Evolutionary conservation across 2,113 vertebrate genomes (phyloP).

Genomic region (Cyphomyrus discorhynchus): DNA sequence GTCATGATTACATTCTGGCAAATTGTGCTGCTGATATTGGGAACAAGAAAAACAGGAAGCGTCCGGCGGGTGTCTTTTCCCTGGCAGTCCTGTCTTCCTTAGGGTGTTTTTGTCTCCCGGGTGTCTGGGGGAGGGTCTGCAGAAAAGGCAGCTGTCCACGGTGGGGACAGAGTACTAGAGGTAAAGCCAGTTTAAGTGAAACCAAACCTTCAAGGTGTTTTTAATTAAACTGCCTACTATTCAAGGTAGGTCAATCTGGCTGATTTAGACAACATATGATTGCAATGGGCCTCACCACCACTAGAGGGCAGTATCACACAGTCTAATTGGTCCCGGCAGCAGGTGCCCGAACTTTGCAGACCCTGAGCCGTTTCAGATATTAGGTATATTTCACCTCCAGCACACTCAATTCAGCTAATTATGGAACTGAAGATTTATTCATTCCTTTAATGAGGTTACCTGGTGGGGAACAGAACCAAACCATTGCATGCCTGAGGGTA

Average conservation of each 20-base stretch:
- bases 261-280: background rate
- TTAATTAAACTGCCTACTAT: background rate
- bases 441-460: background rate
- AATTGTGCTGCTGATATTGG: background rate
- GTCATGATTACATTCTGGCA: background rate
- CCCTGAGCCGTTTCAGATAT: background rate
- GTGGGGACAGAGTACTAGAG: conserved; percentile 62
- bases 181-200: conserved; percentile 35
- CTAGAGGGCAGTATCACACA: conserved; percentile 40
- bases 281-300: conserved; percentile 26
- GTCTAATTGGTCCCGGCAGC: background rate
- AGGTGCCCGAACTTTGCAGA: background rate
- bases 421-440: background rate
- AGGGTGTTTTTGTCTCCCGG: conserved; percentile 62
- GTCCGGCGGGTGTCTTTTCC: background rate
- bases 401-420: background rate
- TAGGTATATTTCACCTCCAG: background rate
- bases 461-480: background rate
- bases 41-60: background rate
- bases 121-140: conserved; percentile 59
- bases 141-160: conserved; percentile 58
- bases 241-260: background rate
- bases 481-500: background rate
- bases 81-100: conserved; percentile 22
- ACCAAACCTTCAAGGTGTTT: background rate